Percentiles rank a stretch among this genome's conserved stretches.
phyloP scores from a whole-genome alignment of 2,113 vertebrate species.

The Trichechus manatus region DNA sequence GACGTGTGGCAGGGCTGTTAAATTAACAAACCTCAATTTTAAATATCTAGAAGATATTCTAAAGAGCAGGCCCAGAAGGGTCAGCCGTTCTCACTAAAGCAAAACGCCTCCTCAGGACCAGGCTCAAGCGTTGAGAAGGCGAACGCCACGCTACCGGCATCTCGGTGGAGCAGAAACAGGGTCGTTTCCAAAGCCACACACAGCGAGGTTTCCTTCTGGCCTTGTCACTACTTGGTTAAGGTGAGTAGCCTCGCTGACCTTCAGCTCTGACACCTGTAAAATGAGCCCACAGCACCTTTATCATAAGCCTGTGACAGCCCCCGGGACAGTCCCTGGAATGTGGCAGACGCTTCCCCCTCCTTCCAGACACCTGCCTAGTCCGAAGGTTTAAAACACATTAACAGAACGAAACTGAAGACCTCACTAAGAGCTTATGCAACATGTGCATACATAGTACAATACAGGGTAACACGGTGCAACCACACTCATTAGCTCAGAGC shows the following conservation, averaged over 20 bases:
- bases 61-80: not conserved
- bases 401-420: not conserved
- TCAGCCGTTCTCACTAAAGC: fast-evolving
- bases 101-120: not conserved
- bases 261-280: not conserved
- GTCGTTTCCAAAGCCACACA: not conserved
- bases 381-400: too few species aligned
- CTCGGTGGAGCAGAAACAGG: not conserved
- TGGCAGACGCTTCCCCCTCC: not conserved
- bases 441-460: fast-evolving
- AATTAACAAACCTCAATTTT: not conserved
- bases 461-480: fast-evolving
- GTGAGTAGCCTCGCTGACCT: not conserved
- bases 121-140: not conserved
- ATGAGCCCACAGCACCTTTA: fast-evolving
- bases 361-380: not conserved
- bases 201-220: not conserved
- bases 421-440: fast-evolving
- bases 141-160: not conserved
- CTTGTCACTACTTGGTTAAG: not conserved
- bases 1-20: not conserved
- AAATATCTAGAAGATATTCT: not conserved
- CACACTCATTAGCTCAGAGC: not conserved
- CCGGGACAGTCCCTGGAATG: not conserved
- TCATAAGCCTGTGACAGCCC: not conserved